A percentile compares a stretch with the other conserved stretches of the same genome.
Evolutionary conservation across 2,797 vertebrate genomes (phyloP).

Genomic region (Alcedo quadribrachys): DNA sequence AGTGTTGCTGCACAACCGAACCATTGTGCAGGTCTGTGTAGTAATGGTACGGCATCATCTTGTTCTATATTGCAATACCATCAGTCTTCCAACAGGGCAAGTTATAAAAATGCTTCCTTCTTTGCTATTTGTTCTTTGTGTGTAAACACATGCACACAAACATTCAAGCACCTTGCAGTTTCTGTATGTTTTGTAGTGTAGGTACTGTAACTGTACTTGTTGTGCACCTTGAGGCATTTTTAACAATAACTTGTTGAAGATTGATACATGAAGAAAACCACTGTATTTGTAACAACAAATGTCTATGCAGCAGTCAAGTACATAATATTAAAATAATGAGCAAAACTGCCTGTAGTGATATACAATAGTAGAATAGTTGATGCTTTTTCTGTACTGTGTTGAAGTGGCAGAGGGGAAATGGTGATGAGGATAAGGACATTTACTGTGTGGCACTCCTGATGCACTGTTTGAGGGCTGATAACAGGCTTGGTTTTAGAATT

Average conservation of each 20-base stretch:
- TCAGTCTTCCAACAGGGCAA: neutral
- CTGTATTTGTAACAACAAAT: neutral
- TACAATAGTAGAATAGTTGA: neutral
- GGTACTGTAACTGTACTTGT: rapidly evolving
- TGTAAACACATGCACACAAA: rapidly evolving
- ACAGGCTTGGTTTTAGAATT: neutral
- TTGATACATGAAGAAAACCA: neutral
- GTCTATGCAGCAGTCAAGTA: neutral
- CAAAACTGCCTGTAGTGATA: neutral
- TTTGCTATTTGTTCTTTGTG: neutral
- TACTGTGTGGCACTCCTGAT: neutral
- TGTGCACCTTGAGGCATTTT: neutral
- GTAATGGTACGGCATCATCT: neutral
- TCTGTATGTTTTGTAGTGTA: neutral
- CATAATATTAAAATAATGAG: neutral
- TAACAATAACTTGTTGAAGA: neutral
- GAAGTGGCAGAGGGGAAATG: constrained; percentile 2
- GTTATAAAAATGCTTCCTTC: neutral
- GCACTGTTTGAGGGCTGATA: constrained; percentile 7
- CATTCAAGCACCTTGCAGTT: neutral
- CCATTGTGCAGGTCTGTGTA: neutral
- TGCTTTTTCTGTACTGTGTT: neutral
- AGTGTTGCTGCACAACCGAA: neutral
- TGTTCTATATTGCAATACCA: neutral
- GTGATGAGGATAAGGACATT: neutral